Evolutionary conservation across 2,888 invertebrate genomes (phyloP).

Genomic region (Himalopsyche japonica): DNA sequence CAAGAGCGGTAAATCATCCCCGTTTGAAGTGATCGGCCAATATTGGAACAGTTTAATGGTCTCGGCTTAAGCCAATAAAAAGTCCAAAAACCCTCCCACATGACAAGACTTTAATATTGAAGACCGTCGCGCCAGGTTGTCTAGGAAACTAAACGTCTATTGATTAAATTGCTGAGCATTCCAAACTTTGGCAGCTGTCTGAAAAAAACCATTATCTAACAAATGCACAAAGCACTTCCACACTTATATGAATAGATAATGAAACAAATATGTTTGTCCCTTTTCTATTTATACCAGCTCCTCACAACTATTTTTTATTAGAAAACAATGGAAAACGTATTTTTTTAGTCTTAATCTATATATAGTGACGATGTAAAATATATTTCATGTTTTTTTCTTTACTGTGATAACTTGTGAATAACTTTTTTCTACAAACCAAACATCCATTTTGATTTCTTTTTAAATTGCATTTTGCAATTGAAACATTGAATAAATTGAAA

Average conservation of each 20-base stretch:
- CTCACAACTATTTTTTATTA: too few species aligned
- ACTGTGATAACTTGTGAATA: too few species aligned
- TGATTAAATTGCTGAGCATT: slow-evolving; percentile 24
- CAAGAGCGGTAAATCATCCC: neutral
- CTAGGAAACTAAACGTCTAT: slow-evolving; percentile 32
- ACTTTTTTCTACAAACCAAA: too few species aligned
- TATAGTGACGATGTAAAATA: too few species aligned
- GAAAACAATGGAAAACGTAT: too few species aligned
- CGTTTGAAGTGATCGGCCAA: neutral
- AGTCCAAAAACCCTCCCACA: neutral
- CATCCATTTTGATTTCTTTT: too few species aligned
- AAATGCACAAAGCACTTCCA: neutral
- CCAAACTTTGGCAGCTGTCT: neutral
- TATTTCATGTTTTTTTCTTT: too few species aligned
- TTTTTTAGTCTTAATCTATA: too few species aligned
- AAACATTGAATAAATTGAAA: too few species aligned
- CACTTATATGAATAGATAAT: neutral
- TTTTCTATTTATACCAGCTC: too few species aligned
- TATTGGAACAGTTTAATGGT: neutral
- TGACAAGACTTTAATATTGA: slow-evolving; percentile 32
- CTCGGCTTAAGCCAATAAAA: neutral
- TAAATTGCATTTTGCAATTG: too few species aligned
- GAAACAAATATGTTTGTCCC: neutral
- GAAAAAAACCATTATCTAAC: neutral
- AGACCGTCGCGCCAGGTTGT: slow-evolving; percentile 27